phyloP scores from a whole-genome alignment of 2,797 vertebrate genomes.

The Gadopsis bispinosus region DNA sequence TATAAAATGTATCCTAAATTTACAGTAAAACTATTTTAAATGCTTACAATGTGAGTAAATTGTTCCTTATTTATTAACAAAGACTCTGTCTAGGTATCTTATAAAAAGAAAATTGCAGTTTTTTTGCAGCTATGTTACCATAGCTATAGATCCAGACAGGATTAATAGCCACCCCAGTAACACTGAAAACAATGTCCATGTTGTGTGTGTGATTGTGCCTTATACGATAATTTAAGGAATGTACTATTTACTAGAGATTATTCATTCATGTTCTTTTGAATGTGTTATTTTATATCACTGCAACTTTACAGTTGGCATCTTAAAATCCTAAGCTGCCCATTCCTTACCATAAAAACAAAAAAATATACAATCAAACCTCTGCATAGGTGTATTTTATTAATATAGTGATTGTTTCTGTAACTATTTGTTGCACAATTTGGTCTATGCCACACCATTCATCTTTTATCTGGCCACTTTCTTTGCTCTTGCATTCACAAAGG shows the following conservation, averaged over 20 bases:
- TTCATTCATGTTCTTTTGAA: background rate
- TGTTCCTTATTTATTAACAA: background rate
- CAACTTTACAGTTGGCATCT: background rate
- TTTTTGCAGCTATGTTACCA: background rate
- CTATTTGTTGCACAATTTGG: background rate
- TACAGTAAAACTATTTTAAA: background rate
- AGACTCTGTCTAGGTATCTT: background rate
- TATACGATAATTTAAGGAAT: background rate
- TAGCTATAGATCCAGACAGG: background rate
- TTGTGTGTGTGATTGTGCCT: background rate
- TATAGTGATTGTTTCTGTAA: background rate
- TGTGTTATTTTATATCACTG: background rate
- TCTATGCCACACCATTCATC: background rate
- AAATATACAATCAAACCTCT: background rate
- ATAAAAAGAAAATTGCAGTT: conserved; percentile 1
- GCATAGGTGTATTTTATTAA: background rate
- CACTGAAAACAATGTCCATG: background rate
- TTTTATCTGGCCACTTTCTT: conserved; percentile 7
- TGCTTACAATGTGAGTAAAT: background rate
- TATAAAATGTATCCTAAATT: background rate
- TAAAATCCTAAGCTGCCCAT: background rate
- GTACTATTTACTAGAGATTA: background rate
- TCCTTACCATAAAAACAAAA: background rate
- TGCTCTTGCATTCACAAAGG: conserved; percentile 1
- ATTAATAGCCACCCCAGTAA: background rate